These are phyloP conservation scores for Puntigrus tetrazona DNA, from an alignment of 2,113 vertebrate species.

Conservation along the genomic window DNA sequence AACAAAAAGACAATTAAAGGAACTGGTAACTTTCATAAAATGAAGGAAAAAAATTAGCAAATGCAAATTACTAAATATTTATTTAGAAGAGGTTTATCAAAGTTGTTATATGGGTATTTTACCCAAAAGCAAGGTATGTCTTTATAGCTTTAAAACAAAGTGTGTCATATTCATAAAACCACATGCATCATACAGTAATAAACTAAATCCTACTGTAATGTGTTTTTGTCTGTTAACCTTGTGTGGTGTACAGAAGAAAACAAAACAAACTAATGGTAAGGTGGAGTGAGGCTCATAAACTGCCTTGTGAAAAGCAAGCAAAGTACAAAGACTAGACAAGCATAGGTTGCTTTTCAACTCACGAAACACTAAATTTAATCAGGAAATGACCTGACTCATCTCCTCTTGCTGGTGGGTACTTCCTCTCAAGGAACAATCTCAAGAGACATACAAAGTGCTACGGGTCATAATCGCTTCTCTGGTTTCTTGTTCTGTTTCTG, in stretches of 20 bases:
- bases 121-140: not conserved
- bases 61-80: not conserved
- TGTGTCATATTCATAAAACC: not conserved
- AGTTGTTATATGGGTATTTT: not conserved
- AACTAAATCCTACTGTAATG: not conserved
- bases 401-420: not conserved
- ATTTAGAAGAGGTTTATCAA: not conserved
- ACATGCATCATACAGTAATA: not conserved
- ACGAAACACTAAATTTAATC: not conserved
- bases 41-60: not conserved
- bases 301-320: not conserved
- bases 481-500: not conserved
- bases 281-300: not conserved
- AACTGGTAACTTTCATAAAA: not conserved
- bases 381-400: slow-evolving; percentile 2
- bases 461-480: not conserved
- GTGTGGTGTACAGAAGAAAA: not conserved
- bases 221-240: too few relatives aligned
- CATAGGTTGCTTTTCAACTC: not conserved
- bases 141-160: not conserved
- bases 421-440: not conserved
- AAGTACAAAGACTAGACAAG: too few relatives aligned
- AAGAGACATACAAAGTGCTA: not conserved
- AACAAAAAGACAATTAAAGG: not conserved
- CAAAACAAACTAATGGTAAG: not conserved